Percentiles rank a stretch among this genome's conserved stretches.
Evolutionary conservation across 2,888 invertebrate genomes (phyloP).

Genomic region (Kryphioiulus occultus): DNA sequence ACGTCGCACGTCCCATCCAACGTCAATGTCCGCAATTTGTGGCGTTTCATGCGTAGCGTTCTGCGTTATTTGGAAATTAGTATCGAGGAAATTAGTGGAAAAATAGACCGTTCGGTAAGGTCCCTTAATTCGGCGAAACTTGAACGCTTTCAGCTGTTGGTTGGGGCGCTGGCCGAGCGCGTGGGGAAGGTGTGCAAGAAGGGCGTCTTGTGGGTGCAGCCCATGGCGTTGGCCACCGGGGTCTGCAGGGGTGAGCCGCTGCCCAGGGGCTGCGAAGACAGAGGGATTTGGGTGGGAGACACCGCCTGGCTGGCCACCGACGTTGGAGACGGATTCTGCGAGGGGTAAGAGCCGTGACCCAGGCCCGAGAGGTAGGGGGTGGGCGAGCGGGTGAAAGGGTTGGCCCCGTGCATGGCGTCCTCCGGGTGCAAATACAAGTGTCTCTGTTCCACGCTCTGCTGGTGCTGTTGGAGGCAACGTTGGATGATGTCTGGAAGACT

Average conservation of each 20-base stretch:
- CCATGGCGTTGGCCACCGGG: conserved; percentile 39
- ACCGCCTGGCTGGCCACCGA: conserved; percentile 33
- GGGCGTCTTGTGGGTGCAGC: conserved; percentile 43
- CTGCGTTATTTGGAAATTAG: neutral
- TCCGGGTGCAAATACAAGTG: conserved; percentile 88
- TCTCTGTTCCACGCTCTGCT: conserved; percentile 79
- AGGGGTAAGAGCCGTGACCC: neutral
- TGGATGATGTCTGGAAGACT: conserved; percentile 79
- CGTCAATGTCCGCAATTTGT: neutral
- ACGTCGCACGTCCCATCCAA: neutral
- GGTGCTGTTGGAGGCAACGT: conserved; percentile 66
- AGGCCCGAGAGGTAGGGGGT: conserved; percentile 12
- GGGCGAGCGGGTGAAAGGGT: conserved; percentile 41
- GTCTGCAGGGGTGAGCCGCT: conserved; percentile 14
- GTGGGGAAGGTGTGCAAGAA: conserved; percentile 49
- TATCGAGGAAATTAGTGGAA: neutral
- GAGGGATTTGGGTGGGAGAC: conserved; percentile 29
- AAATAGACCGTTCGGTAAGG: neutral
- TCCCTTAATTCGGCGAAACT: neutral
- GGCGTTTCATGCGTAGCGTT: neutral
- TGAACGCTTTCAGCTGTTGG: conserved; percentile 47
- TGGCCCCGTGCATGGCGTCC: conserved; percentile 51
- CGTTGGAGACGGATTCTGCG: conserved; percentile 29
- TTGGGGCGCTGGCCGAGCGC: conserved; percentile 51
- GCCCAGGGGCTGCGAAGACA: conserved; percentile 37